Evolutionary conservation across 2,113 vertebrate genomes (phyloP).

Genomic region (Sarotherodon lohbergeri): DNA sequence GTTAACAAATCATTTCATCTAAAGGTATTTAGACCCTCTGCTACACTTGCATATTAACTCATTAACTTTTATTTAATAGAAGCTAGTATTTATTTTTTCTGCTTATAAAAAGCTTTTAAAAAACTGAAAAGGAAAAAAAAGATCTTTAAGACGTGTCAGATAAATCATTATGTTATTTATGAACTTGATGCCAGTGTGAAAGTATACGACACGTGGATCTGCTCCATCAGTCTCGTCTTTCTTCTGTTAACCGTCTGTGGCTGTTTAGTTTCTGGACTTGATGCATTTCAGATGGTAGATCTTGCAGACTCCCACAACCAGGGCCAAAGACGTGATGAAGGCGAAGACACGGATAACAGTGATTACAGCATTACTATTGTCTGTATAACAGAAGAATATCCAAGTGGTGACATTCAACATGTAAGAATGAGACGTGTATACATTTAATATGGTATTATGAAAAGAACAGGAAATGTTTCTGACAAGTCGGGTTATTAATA

Average conservation of each 20-base stretch:
- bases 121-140: background rate
- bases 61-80: rapidly evolving
- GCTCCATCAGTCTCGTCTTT: background rate
- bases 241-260: background rate
- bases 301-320: background rate
- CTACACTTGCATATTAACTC: rapidly evolving
- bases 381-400: background rate
- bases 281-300: background rate
- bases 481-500: background rate
- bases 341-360: rapidly evolving
- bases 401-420: background rate
- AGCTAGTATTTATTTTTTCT: background rate
- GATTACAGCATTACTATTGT: background rate
- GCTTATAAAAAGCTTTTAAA: background rate
- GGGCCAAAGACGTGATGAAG: rapidly evolving
- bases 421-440: rapidly evolving
- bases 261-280: background rate
- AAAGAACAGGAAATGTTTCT: background rate
- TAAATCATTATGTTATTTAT: background rate
- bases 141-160: background rate
- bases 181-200: background rate
- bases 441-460: background rate
- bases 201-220: background rate
- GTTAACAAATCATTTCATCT: rapidly evolving
- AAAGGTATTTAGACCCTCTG: background rate